Evolutionary conservation across 2,797 vertebrate species (phyloP).

Genomic region (Mareca strepera): DNA sequence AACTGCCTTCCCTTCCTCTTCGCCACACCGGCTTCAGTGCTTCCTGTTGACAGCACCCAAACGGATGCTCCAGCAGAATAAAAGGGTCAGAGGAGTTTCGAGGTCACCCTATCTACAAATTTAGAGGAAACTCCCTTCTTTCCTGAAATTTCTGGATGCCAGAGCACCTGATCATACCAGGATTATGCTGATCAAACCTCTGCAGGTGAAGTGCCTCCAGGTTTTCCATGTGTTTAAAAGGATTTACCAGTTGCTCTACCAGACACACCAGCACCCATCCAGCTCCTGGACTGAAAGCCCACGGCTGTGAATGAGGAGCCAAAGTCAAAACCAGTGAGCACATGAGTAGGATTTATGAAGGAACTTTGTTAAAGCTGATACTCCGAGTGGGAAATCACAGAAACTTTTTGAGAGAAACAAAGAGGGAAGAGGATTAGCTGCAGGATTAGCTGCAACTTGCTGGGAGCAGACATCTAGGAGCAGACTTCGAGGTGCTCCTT

Average conservation of each 20-base stretch:
- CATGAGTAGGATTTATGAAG: background rate
- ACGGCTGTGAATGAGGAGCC: fast-evolving
- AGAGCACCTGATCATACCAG: background rate
- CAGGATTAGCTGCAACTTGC: background rate
- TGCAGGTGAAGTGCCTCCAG: background rate
- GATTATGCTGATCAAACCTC: background rate
- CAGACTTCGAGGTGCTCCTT: background rate
- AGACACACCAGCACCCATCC: background rate
- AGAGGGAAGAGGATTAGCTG: background rate
- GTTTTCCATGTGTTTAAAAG: background rate
- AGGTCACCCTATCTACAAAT: background rate
- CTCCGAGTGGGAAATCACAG: background rate
- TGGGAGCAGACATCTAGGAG: background rate
- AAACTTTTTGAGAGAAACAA: background rate
- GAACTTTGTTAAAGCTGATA: background rate
- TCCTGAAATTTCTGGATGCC: background rate
- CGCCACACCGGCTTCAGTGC: fast-evolving
- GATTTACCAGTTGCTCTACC: background rate
- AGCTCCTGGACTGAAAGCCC: background rate
- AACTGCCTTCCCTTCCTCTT: background rate
- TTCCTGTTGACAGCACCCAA: background rate
- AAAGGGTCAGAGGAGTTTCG: background rate
- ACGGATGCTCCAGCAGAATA: background rate
- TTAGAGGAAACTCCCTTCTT: background rate
- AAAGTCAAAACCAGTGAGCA: background rate